These are phyloP conservation scores for Balearica regulorum DNA, from an alignment of 2,797 vertebrate species.

Conservation along the genomic window DNA sequence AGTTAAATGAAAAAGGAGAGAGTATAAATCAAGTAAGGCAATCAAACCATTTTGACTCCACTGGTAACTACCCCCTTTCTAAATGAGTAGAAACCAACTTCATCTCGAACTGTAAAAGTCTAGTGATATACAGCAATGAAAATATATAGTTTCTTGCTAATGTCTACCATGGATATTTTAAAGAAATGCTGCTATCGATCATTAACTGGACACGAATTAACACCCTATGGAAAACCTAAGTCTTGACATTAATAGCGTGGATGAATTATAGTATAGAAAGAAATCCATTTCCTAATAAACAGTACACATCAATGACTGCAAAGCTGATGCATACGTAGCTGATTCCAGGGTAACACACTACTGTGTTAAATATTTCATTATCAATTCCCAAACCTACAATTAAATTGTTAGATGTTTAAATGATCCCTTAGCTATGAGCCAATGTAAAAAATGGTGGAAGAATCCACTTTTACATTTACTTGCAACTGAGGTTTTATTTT, in stretches of 20 bases:
- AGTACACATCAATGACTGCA: not conserved
- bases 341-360: not conserved
- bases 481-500: not conserved
- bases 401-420: not conserved
- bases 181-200: not conserved
- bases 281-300: not conserved
- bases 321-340: not conserved
- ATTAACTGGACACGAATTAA: not conserved
- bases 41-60: not conserved
- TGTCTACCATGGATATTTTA: not conserved
- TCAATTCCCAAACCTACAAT: not conserved
- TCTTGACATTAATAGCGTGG: not conserved
- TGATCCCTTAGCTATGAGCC: not conserved
- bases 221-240: not conserved
- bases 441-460: not conserved
- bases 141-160: not conserved
- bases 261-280: not conserved
- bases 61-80: not conserved
- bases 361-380: not conserved
- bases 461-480: not conserved
- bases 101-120: not conserved
- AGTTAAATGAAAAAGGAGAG: constrained; percentile 22
- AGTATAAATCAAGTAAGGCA: not conserved
- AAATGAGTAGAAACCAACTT: not conserved
- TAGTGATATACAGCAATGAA: not conserved